Conservation (phyloP, 2,888 invertebrate genomes). For the Panzeria rudis region DNA sequence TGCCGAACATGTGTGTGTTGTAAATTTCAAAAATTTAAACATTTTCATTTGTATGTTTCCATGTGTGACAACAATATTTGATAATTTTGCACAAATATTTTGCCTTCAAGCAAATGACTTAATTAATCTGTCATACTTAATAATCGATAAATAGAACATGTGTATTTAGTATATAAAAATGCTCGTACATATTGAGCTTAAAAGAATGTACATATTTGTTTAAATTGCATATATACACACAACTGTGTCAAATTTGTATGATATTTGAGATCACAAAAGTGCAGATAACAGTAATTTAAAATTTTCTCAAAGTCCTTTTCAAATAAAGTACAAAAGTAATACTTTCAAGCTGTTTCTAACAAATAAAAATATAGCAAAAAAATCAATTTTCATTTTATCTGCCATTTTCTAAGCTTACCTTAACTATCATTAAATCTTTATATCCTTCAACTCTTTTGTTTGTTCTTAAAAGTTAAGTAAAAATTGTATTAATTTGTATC, state of each 20-base stretch:
- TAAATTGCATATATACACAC: background rate
- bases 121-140: slow-evolving; percentile 69
- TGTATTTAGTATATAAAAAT: background rate
- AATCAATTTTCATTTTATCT: background rate
- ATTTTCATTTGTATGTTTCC: slow-evolving; percentile 12
- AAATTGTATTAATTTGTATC: slow-evolving; percentile 17
- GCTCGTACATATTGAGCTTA: background rate
- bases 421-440: background rate
- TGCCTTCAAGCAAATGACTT: slow-evolving; percentile 62
- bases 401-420: background rate
- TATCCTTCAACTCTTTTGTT: background rate
- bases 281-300: background rate
- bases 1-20: slow-evolving; percentile 19
- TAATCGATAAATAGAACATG: slow-evolving; percentile 50
- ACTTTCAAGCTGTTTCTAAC: too few species aligned
- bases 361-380: background rate
- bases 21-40: slow-evolving; percentile 26
- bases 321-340: background rate
- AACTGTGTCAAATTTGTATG: background rate
- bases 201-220: background rate
- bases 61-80: slow-evolving; percentile 62
- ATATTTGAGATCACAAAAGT: background rate
- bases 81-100: slow-evolving; percentile 61
- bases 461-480: background rate
- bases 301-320: background rate